Evolutionary conservation across 2,888 invertebrate species (phyloP), one percentile per base, ranked within the genome.

Genomic region (Cantharis rufa): DNA sequence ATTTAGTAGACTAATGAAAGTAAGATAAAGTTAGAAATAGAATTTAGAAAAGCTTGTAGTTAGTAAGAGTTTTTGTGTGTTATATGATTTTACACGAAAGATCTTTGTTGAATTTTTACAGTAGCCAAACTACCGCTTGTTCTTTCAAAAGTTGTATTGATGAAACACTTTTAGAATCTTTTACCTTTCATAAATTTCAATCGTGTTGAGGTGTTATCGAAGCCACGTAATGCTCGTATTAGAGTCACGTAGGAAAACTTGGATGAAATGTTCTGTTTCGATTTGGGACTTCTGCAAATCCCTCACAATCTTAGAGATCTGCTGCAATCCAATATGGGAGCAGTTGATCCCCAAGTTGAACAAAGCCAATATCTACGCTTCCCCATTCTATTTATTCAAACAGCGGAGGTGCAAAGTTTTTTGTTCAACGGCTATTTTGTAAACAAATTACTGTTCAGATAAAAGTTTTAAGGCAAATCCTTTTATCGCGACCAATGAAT

Each of bases 241-340:
- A 84, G 82, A 85, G 87, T 87, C 87, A 88, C 87, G 87, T 88
- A 87, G 84, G 85, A 86, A 87, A 88, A 87, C 85, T 87, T 86
- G 85, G 86, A 86, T 86, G 87, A 86, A 87, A 87, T 86, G 86
- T 86, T 87, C 86, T 86, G 87, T 86, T 87, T 88, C 87, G 87
- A 87, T 88, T 87, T 87, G 88, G 87, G 87, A 86, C 86, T 84
- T 82, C 84, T 84, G 86, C 87, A 88, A 88, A 88, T 88, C 88
- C 88, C 87, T 86, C 86, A 86, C 88, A 88, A 88, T 88, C 88
- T 87, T 86, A 82, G 84, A 86, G 87, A 87, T 87, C 87, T 87
- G 86, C 85, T 85, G 85, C 86, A 87, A 87, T 87, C 87, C 87
- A 88, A 87, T 87, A 87, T 87, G 86, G 86, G 85, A 86, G 82